Percentiles rank a stretch among this genome's conserved stretches.
Evolutionary conservation across 2,888 invertebrate genomes (phyloP).

Genomic region (Cheiracanthium punctorium): DNA sequence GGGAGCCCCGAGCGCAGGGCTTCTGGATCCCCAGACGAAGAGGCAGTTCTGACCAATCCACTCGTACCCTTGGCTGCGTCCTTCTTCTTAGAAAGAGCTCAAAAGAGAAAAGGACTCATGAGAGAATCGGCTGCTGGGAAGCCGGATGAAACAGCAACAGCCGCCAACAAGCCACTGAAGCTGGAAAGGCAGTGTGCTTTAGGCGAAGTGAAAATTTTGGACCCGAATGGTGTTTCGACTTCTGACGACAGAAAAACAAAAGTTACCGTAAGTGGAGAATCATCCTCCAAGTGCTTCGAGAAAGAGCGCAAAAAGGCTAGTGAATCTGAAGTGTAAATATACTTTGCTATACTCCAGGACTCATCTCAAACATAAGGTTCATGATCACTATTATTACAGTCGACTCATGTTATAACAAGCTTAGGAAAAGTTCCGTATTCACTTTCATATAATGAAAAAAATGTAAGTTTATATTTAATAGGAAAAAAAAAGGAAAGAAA

Average conservation of each 20-base stretch:
- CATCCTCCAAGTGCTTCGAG: not conserved
- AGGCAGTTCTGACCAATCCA: conserved; percentile 22
- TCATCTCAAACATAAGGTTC: too few relatives aligned
- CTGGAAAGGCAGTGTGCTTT: conserved; percentile 49
- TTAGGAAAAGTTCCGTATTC: too few relatives aligned
- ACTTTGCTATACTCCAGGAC: too few relatives aligned
- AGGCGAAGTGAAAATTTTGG: not conserved
- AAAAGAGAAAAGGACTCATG: conserved; percentile 1
- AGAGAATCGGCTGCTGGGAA: not conserved
- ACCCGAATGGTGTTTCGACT: conserved; percentile 19
- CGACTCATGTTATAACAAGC: too few relatives aligned
- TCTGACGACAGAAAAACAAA: conserved; percentile 26
- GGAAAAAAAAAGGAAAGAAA: too few relatives aligned
- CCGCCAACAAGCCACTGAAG: not conserved
- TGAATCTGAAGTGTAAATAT: conserved; percentile 38
- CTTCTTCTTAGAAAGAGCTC: conserved; percentile 59
- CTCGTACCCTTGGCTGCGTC: conserved; percentile 51
- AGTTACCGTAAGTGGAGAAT: not conserved
- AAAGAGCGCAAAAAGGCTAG: conserved; percentile 20
- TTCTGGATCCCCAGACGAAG: conserved; percentile 5
- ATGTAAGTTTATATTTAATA: too few relatives aligned
- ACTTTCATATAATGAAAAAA: too few relatives aligned
- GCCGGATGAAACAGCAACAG: not conserved
- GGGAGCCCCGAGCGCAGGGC: conserved; percentile 12
- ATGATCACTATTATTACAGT: too few relatives aligned